Base-by-base conservation (phyloP, 2,797 vertebrate species). In the Enteromius anoplus region DNA sequence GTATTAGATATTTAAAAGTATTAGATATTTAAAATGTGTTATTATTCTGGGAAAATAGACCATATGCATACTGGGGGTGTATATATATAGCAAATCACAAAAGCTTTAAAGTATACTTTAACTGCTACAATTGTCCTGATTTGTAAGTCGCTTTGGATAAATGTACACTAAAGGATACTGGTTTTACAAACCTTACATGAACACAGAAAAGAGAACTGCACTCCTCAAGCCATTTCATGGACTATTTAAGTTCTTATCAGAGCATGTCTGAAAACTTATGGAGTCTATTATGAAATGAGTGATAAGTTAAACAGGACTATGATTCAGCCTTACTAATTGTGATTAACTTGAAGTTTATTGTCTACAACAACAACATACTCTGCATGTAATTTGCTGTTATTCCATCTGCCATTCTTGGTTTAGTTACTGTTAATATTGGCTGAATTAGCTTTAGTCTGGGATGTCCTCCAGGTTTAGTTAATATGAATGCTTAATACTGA, bases 391-490 rank as follows among this genome's bases (percentile, higher is more conserved):
- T 62, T 32, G 40, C 71, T n/a, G 23, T n/a, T 62, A 14, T 81
- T 78, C 58, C 55, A 73, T 72, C 7, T 53, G 23, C 19, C 53
- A 62, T 62, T 47, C 21, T 40, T 62, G 29, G 37, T 55, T 84
- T 32, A 58, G 66, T 21, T 79, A 69, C 58, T 78, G 72, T 40
- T 85, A 62, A 69, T 75, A 21, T 64, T 78, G 62, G 47, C 75
- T 58, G 60, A 19, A 77, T 40, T 34, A 9, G n/a, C 26, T 45
- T 60, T 62, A 19, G 26, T 42, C 79, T 73, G 29, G 19, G 37
- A 23, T n/a, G 6, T 32, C 17, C 45, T 76, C 58, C 32, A 37
- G 37, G 70, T 72, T 77, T 66, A 5, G 45, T 78, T 75, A 29
- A 78, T 29, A 62, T 68, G 23, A 62, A 75, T 77, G 45, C 34